A percentile compares a stretch with the other conserved stretches of the same genome.
These are phyloP conservation scores for Eulemur macaco DNA, from an alignment of 2,113 vertebrate genomes.

Conservation along the genomic window DNA sequence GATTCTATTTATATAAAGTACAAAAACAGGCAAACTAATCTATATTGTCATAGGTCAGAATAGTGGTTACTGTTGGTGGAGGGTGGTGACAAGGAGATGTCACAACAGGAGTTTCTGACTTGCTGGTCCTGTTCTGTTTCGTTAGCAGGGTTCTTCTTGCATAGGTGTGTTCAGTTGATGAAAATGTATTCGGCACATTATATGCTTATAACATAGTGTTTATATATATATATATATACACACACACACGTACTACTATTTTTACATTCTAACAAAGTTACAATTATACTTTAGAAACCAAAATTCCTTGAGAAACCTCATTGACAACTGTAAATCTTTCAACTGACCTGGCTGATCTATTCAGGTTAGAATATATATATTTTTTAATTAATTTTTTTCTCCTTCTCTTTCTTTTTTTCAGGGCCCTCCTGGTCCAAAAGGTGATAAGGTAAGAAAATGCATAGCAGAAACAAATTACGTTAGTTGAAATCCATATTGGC, in stretches of 20 bases:
- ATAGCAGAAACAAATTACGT: conserved; percentile 1
- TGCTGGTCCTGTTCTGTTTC: background rate
- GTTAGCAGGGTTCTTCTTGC: background rate
- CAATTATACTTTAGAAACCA: background rate
- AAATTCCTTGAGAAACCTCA: background rate
- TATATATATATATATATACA: too few relatives aligned
- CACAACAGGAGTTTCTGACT: background rate
- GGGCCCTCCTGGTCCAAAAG: conserved; percentile 95
- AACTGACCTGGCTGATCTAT: background rate
- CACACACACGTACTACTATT: background rate
- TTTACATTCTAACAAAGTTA: background rate
- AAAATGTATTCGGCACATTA: background rate
- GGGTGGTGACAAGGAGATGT: background rate
- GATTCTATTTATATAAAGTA: background rate
- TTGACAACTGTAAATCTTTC: background rate
- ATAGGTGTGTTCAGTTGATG: background rate
- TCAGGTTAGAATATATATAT: background rate
- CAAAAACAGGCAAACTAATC: background rate
- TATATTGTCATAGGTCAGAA: background rate
- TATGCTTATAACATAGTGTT: background rate
- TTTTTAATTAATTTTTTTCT: background rate
- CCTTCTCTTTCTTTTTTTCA: conserved; percentile 78
- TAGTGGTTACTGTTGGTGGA: background rate
- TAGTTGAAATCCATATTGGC: background rate
- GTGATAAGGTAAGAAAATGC: conserved; percentile 95